Conservation (phyloP, 1,140 invertebrate genomes). For the Alviniconcha marisindica region DNA sequence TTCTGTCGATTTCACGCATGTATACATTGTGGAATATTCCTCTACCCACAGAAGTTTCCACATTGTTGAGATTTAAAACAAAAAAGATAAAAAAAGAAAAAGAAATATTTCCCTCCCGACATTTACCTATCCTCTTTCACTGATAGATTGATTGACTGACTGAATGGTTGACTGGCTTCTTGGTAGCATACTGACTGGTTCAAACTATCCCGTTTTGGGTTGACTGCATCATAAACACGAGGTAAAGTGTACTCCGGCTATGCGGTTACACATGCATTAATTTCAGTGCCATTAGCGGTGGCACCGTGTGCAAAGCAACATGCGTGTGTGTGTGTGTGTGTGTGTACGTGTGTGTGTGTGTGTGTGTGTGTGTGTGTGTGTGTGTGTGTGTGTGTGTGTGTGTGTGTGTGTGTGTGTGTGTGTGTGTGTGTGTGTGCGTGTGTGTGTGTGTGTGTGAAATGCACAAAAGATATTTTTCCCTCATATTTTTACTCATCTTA, state of each 20-base stretch:
- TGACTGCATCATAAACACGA: background rate
- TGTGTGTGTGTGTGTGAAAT: background rate
- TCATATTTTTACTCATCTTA: background rate
- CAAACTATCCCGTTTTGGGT: background rate
- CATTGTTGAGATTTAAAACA: too few relatives aligned
- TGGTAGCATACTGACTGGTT: background rate
- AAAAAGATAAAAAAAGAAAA: too few relatives aligned
- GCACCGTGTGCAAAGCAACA: too few relatives aligned
- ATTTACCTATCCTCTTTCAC: too few relatives aligned
- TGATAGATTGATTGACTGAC: background rate
- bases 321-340: background rate
- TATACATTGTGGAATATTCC: too few relatives aligned
- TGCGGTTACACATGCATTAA: background rate
- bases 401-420: background rate
- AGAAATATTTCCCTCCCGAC: too few relatives aligned
- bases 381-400: constrained; percentile 28
- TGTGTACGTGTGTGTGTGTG: background rate
- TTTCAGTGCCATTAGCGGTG: background rate
- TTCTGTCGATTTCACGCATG: too few relatives aligned
- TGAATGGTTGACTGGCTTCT: background rate
- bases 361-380: background rate
- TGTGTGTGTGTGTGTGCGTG: background rate
- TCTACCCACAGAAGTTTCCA: too few relatives aligned
- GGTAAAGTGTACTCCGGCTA: background rate
- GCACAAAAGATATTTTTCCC: too few relatives aligned